A percentile compares a stretch with the other conserved stretches of the same genome.
These are phyloP conservation scores for Chiridota heheva DNA, from an alignment of 35 echinoderm and acorn worm species.

Conservation along the genomic window DNA sequence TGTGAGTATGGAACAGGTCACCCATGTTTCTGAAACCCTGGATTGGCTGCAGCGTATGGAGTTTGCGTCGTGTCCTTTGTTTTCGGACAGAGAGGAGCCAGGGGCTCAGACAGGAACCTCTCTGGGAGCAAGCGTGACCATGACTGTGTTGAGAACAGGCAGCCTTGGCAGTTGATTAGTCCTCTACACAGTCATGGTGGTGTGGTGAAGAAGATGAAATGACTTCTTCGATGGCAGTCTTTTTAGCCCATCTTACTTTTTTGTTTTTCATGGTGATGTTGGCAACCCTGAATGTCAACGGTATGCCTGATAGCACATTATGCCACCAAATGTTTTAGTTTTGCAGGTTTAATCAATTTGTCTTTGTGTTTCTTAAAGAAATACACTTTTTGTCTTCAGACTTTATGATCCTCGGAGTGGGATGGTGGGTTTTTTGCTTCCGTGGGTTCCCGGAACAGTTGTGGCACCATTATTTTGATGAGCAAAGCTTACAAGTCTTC, in stretches of 20 bases:
- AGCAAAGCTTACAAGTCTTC: not conserved
- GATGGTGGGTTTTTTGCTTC: not conserved
- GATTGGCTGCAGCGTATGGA: too few relatives aligned
- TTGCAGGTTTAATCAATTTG: not conserved
- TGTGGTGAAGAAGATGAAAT: not conserved
- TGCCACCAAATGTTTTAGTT: not conserved
- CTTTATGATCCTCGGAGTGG: not conserved
- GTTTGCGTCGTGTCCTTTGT: too few relatives aligned
- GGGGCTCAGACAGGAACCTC: not conserved
- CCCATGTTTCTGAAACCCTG: too few relatives aligned
- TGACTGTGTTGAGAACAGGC: not conserved
- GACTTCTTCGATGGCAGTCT: not conserved
- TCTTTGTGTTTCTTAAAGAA: conserved; percentile 40
- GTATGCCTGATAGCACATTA: not conserved
- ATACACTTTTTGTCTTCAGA: not conserved
- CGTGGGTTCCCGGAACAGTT: not conserved
- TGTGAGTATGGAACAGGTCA: too few relatives aligned
- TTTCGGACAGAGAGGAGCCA: not conserved
- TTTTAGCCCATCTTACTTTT: not conserved
- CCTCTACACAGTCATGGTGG: too few relatives aligned
- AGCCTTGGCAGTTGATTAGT: too few relatives aligned
- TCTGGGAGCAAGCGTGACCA: not conserved
- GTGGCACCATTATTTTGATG: not conserved
- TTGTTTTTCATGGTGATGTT: not conserved
- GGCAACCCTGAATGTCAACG: conserved; percentile 23